Evolutionary conservation across 2,797 vertebrate species (phyloP).

Genomic region (Pangasius djambal): DNA sequence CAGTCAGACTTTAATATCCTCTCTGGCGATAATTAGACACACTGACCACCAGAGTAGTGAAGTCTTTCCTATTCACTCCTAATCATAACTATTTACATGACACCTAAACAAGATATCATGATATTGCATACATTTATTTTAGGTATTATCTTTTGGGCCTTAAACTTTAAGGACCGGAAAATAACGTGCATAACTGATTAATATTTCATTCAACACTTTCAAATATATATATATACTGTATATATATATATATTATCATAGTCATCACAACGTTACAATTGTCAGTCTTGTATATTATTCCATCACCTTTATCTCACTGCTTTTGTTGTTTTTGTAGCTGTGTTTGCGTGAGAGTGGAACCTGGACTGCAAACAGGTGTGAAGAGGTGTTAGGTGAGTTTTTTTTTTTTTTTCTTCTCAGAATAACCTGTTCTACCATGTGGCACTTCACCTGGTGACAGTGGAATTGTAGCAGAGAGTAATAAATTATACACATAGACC

Average conservation of each 20-base stretch:
- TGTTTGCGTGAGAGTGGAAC: slow-evolving; percentile 40
- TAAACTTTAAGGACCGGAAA: not conserved
- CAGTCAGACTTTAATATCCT: not conserved
- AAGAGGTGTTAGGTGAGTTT: slow-evolving; percentile 22
- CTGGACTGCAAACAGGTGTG: slow-evolving; percentile 35
- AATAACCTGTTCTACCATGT: slow-evolving; percentile 26
- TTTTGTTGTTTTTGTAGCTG: slow-evolving; percentile 33
- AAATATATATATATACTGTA: not conserved
- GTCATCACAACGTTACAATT: not conserved
- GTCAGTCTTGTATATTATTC: not conserved
- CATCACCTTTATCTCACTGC: not conserved
- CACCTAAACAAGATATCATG: not conserved
- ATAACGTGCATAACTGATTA: too few relatives aligned
- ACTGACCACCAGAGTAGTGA: not conserved
- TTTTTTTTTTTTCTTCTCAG: slow-evolving; percentile 36
- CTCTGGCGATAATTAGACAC: not conserved
- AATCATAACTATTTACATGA: not conserved
- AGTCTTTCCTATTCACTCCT: not conserved
- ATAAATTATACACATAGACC: not conserved
- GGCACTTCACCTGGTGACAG: not conserved
- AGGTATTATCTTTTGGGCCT: not conserved
- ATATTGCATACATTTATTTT: not conserved
- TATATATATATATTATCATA: not conserved
- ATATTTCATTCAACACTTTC: not conserved
- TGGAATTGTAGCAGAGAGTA: not conserved